These are phyloP conservation scores for Anastrepha obliqua DNA, from an alignment of 1,140 invertebrate species.

Conservation along the genomic window DNA sequence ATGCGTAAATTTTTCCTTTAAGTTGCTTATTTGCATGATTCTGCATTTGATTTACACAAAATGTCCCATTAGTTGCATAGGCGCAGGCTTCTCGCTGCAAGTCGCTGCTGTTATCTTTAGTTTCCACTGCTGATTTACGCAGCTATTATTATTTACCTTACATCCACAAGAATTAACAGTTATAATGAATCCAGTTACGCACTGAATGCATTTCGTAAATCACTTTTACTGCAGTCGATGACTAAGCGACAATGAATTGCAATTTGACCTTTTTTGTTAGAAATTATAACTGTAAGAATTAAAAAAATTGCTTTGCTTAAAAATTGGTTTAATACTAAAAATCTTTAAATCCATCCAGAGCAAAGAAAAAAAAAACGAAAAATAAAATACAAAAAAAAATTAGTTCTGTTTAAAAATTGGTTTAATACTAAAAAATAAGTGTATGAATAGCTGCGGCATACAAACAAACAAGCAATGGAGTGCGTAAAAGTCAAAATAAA, in stretches of 20 bases:
- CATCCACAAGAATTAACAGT: not conserved
- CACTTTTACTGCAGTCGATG: conserved; percentile 1
- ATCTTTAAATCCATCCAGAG: too few relatives aligned
- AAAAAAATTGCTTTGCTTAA: too few relatives aligned
- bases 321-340: too few relatives aligned
- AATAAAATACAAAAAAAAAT: too few relatives aligned
- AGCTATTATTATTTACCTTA: conserved; percentile 31
- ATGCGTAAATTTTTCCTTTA: conserved; percentile 24
- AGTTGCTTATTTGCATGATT: not conserved
- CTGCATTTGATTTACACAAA: not conserved
- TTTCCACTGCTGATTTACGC: not conserved
- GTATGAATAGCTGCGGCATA: too few relatives aligned
- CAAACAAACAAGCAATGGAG: too few relatives aligned
- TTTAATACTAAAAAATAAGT: too few relatives aligned
- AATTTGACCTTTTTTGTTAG: not conserved
- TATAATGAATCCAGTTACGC: not conserved
- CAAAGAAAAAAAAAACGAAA: too few relatives aligned
- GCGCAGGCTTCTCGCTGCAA: not conserved
- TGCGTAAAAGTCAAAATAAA: too few relatives aligned
- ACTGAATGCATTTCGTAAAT: not conserved
- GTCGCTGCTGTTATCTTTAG: not conserved
- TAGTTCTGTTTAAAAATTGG: too few relatives aligned
- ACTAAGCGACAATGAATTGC: not conserved
- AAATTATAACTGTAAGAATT: too few relatives aligned
- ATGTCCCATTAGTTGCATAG: not conserved